Base-by-base conservation (phyloP, 2,113 vertebrate genomes). In the Propithecus coquereli region DNA sequence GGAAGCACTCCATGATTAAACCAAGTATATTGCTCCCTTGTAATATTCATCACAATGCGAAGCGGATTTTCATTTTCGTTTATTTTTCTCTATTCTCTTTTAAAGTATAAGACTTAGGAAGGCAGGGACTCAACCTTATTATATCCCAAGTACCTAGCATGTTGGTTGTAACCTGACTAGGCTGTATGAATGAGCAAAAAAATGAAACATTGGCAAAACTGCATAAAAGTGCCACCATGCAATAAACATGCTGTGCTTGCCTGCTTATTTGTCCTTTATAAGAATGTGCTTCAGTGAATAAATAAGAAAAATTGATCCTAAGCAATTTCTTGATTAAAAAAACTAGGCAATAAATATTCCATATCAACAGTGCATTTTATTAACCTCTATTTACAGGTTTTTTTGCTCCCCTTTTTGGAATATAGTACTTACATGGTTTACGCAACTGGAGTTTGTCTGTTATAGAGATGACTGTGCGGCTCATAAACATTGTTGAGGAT, bases 401-500 rank as follows among this genome's bases (percentile, higher is more conserved):
- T n/a, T 11, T 79, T 93, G 8, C 5, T 5, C 40, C 54, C 61
- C 27, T 1, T 65, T 90, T 96, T 84, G 8, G 13, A 93, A 84
- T 87, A 87, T 10, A 92, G 32, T 32, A 34, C 52, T 70, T 93
- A 6, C 0, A n/a, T 71, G 40, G n/a, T 87, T 66, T 82, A 79
- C 40, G 83, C 16, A 88, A 61, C 27, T 77, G n/a, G 82, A 91
- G 52, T 40, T 66, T 90, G 70, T 93, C 37, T 97, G 96, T 94
- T 94, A 79, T 70, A 95, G 32, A 94, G 89, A 89, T 91, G 70
- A 83, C 54, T 86, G 45, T 59, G 52, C 14, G 14, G 43, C 37
- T 93, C 57, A 80, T 71, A 96, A 90, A 86, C 79, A 70, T 93
- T 81, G 66, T 37, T 27, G 65, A 90, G 34, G 54, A 76, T 97